These are phyloP conservation scores for Chloroclystis v-ata DNA, from an alignment of 2,888 invertebrate species.

Conservation along the genomic window DNA sequence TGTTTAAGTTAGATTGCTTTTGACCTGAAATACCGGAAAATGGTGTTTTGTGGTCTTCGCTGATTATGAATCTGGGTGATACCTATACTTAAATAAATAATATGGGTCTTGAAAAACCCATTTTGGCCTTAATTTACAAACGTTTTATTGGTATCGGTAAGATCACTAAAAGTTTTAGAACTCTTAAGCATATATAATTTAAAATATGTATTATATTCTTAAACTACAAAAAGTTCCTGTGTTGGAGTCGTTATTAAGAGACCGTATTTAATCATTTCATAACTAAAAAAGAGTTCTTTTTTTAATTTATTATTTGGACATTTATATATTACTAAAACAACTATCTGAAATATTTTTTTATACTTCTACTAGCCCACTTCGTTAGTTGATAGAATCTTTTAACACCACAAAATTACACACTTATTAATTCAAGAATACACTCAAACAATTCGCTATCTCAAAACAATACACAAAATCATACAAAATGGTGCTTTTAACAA, in stretches of 20 bases:
- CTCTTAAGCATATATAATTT: too few relatives aligned
- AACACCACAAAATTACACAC: constrained; percentile 13
- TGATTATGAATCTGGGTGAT: constrained; percentile 16
- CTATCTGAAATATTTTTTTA: too few relatives aligned
- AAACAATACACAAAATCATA: constrained; percentile 32
- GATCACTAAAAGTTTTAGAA: too few relatives aligned
- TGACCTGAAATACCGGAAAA: constrained; percentile 34
- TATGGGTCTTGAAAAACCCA: neutral
- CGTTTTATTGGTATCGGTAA: too few relatives aligned
- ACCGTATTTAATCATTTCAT: too few relatives aligned
- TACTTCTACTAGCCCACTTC: too few relatives aligned
- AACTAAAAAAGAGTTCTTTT: too few relatives aligned
- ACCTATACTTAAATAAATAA: constrained; percentile 11
- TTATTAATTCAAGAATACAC: constrained; percentile 16
- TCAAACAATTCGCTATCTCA: constrained; percentile 19
- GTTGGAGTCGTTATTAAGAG: too few relatives aligned
- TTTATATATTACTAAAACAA: too few relatives aligned
- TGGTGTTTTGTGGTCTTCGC: constrained; percentile 25
- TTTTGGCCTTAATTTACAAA: neutral
- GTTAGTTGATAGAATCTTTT: constrained; percentile 4
- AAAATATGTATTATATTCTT: too few relatives aligned
- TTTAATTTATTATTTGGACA: too few relatives aligned
- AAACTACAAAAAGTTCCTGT: too few relatives aligned
- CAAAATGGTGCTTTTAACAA: constrained; percentile 41
- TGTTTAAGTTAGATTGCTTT: constrained; percentile 33